Evolutionary conservation across 2,797 vertebrate genomes (phyloP), one percentile per base, ranked within the genome.

Genomic region (Peromyscus aztecus): DNA sequence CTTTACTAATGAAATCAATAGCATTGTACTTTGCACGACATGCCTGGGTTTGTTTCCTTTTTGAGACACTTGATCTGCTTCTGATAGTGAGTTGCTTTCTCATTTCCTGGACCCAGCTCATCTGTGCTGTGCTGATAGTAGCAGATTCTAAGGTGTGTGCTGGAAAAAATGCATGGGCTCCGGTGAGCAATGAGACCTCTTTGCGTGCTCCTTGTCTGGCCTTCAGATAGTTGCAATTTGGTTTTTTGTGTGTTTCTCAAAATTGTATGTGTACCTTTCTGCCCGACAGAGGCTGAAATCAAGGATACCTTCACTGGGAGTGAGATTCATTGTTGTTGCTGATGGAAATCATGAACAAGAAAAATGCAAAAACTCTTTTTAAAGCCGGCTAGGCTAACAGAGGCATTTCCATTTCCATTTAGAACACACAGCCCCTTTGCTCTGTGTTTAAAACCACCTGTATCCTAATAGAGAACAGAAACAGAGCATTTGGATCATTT

Each of bases 61-160:
- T 89, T 71, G 87, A 92, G 91, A 96, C 34, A 57, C 82, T 75
- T 83, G 67, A 52, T 84, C 67, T 93, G 37, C 86, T 69, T 95
- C 95, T 24, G 40, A 57, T 71, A 85, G 76, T 34, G 52, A 94
- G 71, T 78, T 49, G 37, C 43, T 95, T 92, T 76, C 27, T 86
- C 87, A 24, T 83, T 94, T 29, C 63, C 55, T 81, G 91, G 46
- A 37, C 24, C 37, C 63, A 29, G 52, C 37, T 29, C 88, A 31
- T 29, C 80, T 19, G 7, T 69, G 11, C 17, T 4, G 13, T 31
- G 46, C 57, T n/a, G 34, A 69, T 34, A 17, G 23, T 12, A 52
- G 27, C 59, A 84, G 55, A 92, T 63, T 83, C 40, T 29, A 83
- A 87, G 83, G 67, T 29, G 2, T n/a, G 5, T 59, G 37, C 7